These are phyloP conservation scores for Larimichthys polyactis DNA, from an alignment of 2,113 vertebrate genomes.

Conservation along the genomic window DNA sequence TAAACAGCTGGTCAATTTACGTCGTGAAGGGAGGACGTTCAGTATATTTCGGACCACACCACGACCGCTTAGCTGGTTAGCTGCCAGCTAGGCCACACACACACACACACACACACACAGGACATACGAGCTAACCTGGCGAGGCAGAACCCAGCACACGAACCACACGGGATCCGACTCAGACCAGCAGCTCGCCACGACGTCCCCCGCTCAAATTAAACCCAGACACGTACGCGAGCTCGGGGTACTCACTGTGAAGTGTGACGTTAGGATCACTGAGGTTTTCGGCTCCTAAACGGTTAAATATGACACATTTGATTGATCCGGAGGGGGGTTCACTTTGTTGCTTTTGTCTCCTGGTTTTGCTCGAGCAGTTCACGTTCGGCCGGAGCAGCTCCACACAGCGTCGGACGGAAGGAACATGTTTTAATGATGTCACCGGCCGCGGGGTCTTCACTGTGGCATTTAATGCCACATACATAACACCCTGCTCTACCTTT, in stretches of 20 bases:
- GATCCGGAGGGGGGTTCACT: constrained; percentile 84
- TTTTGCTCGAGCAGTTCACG: constrained; percentile 74
- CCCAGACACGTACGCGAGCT: background rate
- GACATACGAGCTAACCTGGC: constrained; percentile 80
- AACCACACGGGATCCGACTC: constrained; percentile 83
- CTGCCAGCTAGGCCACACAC: constrained; percentile 81
- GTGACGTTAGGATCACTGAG: constrained; percentile 19
- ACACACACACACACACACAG: constrained; percentile 78
- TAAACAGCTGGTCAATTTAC: background rate
- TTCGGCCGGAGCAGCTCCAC: constrained; percentile 84
- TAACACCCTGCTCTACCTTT: background rate
- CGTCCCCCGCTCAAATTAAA: constrained; percentile 25
- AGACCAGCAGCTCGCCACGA: constrained; percentile 66
- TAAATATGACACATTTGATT: constrained; percentile 84
- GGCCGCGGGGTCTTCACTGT: constrained; percentile 65
- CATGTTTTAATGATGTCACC: constrained; percentile 82
- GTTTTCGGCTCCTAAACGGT: constrained; percentile 79
- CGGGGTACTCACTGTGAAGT: constrained; percentile 72
- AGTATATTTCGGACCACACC: constrained; percentile 38
- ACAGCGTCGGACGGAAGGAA: constrained; percentile 86
- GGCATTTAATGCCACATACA: constrained; percentile 35
- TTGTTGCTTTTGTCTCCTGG: constrained; percentile 89
- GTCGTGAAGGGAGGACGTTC: too few species aligned
- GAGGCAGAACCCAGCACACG: constrained; percentile 85
- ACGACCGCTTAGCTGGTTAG: constrained; percentile 74